Percentiles rank a stretch among this genome's conserved stretches.
Evolutionary conservation across 2,797 vertebrate genomes (phyloP).

Genomic region (Schizopygopsis malacanthus): DNA sequence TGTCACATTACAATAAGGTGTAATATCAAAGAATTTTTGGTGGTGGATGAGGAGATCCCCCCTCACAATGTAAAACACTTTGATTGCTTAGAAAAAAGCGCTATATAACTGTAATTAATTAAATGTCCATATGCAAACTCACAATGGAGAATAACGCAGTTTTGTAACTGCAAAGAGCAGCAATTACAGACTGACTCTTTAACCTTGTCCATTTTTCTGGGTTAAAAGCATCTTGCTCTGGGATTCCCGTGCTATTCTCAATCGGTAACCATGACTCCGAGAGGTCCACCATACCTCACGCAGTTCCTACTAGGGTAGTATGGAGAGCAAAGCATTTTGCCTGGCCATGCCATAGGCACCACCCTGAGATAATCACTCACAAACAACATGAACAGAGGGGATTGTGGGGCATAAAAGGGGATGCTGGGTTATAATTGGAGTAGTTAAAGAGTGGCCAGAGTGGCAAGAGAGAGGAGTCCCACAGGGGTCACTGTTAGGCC

Average conservation of each 20-base stretch:
- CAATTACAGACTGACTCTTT: slow-evolving; percentile 16
- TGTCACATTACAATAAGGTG: neutral
- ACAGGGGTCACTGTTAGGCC: slow-evolving; percentile 60
- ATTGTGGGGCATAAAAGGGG: slow-evolving; percentile 53
- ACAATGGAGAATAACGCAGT: neutral
- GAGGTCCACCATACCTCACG: slow-evolving; percentile 17
- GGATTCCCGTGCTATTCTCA: slow-evolving; percentile 10
- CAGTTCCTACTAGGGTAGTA: slow-evolving; percentile 36
- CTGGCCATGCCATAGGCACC: slow-evolving; percentile 58
- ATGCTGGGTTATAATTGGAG: slow-evolving; percentile 56
- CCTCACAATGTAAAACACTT: no score
- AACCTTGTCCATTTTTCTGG: neutral
- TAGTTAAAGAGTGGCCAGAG: slow-evolving; percentile 60
- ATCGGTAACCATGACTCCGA: slow-evolving; percentile 23
- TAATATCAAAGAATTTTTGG: neutral
- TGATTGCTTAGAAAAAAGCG: neutral
- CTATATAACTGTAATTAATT: neutral
- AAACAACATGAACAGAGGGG: slow-evolving; percentile 52
- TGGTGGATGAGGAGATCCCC: no score
- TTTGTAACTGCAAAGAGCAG: neutral
- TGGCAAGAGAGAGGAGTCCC: slow-evolving; percentile 50
- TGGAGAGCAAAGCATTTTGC: slow-evolving; percentile 49
- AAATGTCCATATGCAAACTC: neutral
- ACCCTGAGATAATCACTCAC: slow-evolving; percentile 64
- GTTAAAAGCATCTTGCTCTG: slow-evolving; percentile 24